Percentiles rank a stretch among this genome's conserved stretches.
Evolutionary conservation across 2,113 vertebrate species (phyloP).

Genomic region (Mustela nigripes): DNA sequence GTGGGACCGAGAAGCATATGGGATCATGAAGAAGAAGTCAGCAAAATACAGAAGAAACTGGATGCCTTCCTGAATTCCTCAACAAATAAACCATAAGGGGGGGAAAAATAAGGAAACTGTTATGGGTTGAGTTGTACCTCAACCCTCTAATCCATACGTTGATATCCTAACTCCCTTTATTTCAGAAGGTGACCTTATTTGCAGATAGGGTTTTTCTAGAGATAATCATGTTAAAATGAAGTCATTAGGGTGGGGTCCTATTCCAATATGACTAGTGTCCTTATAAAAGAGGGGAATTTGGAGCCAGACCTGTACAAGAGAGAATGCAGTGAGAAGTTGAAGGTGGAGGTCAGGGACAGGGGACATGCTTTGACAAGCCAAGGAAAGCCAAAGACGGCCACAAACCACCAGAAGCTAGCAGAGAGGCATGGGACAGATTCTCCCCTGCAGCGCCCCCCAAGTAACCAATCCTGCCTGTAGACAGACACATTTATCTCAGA

Average conservation of each 20-base stretch:
- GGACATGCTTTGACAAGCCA: too few species aligned
- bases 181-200: constrained; percentile 12
- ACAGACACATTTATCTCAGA: neutral
- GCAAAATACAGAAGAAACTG: neutral
- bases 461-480: neutral
- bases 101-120: neutral
- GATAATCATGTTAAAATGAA: neutral
- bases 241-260: neutral
- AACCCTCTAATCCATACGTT: neutral
- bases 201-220: neutral
- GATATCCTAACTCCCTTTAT: neutral
- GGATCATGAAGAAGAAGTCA: neutral
- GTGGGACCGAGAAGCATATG: neutral
- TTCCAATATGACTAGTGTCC: neutral
- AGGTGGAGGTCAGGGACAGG: neutral
- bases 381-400: neutral
- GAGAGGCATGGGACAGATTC: neutral
- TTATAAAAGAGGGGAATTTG: neutral
- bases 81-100: neutral
- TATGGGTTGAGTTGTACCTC: too few species aligned
- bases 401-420: too few species aligned
- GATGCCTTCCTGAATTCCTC: neutral
- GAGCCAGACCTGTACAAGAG: neutral
- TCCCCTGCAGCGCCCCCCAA: neutral
- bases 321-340: neutral